phyloP scores from a whole-genome alignment of 2,797 vertebrate species.

The Gastrophryne carolinensis region DNA sequence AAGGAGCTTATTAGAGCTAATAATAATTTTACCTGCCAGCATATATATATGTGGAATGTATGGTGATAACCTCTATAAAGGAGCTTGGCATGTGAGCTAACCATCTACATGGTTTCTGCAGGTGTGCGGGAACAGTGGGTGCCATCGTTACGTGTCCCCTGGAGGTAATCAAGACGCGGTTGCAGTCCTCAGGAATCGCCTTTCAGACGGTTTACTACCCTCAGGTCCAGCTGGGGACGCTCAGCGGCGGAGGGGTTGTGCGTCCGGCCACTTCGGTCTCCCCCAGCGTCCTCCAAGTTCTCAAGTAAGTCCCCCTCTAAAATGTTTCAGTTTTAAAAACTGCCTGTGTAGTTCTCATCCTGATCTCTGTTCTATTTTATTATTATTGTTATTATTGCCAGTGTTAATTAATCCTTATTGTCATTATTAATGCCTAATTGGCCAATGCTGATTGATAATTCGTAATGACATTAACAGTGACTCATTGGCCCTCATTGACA shows the following conservation, averaged over 20 bases:
- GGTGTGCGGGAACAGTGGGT: constrained; percentile 93
- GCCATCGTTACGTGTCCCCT: constrained; percentile 93
- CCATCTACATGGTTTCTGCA: constrained; percentile 63
- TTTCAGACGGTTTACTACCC: constrained; percentile 82
- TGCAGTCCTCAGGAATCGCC: constrained; percentile 88
- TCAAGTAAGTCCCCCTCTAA: constrained; percentile 77
- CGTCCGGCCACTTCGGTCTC: constrained; percentile 80
- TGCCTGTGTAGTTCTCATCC: background rate
- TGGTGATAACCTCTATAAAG: too few species aligned
- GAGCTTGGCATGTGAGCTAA: too few species aligned
- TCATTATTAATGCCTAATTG: too few species aligned
- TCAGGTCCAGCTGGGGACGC: constrained; percentile 90
- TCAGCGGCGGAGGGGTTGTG: constrained; percentile 86
- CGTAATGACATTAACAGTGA: too few species aligned
- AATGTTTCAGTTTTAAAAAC: background rate
- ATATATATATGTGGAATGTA: too few species aligned
- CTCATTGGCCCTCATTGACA: too few species aligned
- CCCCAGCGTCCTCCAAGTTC: constrained; percentile 85
- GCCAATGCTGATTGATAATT: too few species aligned
- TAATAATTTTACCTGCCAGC: too few species aligned
- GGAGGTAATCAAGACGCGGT: constrained; percentile 92
- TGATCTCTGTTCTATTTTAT: too few species aligned
- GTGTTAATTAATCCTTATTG: too few species aligned
- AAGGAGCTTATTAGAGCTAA: too few species aligned
- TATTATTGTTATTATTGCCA: too few species aligned